A percentile compares a stretch with the other conserved stretches of the same genome.
Evolutionary conservation across 2,888 invertebrate species (phyloP).

Genomic region (Synergus laeviventris): DNA sequence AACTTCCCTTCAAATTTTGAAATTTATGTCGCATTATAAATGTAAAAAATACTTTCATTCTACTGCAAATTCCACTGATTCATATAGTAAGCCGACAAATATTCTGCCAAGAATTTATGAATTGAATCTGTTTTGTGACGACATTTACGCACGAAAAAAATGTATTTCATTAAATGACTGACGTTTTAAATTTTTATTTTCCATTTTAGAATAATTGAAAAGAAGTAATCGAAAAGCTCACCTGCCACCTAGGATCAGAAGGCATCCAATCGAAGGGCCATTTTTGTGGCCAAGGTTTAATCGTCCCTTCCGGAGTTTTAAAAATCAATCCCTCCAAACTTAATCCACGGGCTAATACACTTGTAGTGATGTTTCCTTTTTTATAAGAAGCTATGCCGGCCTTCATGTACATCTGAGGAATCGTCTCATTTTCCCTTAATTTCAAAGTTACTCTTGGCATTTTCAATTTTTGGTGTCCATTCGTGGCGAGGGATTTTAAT

Average conservation of each 20-base stretch:
- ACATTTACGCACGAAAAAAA: no score
- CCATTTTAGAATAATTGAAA: background rate
- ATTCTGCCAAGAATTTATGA: no score
- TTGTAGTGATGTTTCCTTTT: slow-evolving; percentile 70
- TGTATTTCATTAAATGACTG: no score
- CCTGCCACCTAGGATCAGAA: slow-evolving; percentile 83
- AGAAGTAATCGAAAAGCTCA: slow-evolving; percentile 72
- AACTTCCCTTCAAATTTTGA: background rate
- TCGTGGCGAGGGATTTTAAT: slow-evolving; percentile 25
- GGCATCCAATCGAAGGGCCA: slow-evolving; percentile 83
- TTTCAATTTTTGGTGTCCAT: slow-evolving; percentile 53
- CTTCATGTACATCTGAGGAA: slow-evolving; percentile 69
- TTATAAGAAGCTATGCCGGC: slow-evolving; percentile 69
- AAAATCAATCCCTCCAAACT: slow-evolving; percentile 70
- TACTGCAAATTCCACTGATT: background rate
- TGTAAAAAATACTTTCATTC: background rate
- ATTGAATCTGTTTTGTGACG: no score
- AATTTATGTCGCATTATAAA: background rate
- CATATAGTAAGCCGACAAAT: no score
- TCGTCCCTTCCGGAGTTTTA: slow-evolving; percentile 69
- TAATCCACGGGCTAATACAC: slow-evolving; percentile 65
- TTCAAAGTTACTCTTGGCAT: slow-evolving; percentile 66
- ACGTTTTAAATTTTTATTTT: no score
- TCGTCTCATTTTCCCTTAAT: slow-evolving; percentile 66
- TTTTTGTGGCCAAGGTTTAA: slow-evolving; percentile 80